Evolutionary conservation across 2,888 invertebrate species (phyloP).

Genomic region (Erynnis tages): DNA sequence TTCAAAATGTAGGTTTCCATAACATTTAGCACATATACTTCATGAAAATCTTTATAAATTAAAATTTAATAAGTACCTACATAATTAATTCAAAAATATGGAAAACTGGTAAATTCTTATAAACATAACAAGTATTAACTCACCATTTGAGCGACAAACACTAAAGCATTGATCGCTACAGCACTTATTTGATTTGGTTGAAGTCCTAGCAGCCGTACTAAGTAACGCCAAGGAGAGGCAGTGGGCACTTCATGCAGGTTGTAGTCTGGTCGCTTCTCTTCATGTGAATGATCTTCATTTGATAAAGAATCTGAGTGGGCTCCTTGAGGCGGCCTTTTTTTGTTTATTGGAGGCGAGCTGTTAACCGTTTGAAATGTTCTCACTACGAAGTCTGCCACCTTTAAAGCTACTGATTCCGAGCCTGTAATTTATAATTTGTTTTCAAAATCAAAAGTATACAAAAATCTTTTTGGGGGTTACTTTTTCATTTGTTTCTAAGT

Average conservation of each 20-base stretch:
- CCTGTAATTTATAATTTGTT: constrained; percentile 46
- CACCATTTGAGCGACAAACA: constrained; percentile 93
- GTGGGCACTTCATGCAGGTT: constrained; percentile 77
- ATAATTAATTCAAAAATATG: no score
- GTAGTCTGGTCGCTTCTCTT: constrained; percentile 47
- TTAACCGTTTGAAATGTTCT: constrained; percentile 62
- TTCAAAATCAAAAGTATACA: neutral
- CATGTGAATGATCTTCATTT: constrained; percentile 37
- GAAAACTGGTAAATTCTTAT: no score
- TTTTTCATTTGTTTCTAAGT: neutral
- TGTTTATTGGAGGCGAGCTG: constrained; percentile 24
- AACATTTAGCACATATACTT: no score
- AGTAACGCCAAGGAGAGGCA: constrained; percentile 64
- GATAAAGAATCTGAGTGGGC: constrained; percentile 37
- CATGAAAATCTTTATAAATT: no score
- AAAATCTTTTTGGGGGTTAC: neutral
- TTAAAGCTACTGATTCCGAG: constrained; percentile 68
- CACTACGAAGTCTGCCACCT: constrained; percentile 74
- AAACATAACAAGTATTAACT: constrained; percentile 45
- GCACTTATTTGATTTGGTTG: constrained; percentile 90
- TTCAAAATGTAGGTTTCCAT: no score
- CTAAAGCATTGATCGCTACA: constrained; percentile 90
- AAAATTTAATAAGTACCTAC: no score
- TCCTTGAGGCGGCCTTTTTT: constrained; percentile 39
- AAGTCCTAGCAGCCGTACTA: constrained; percentile 87